Base-by-base conservation (phyloP, 2,113 vertebrate species). In the Ameiurus melas region DNA sequence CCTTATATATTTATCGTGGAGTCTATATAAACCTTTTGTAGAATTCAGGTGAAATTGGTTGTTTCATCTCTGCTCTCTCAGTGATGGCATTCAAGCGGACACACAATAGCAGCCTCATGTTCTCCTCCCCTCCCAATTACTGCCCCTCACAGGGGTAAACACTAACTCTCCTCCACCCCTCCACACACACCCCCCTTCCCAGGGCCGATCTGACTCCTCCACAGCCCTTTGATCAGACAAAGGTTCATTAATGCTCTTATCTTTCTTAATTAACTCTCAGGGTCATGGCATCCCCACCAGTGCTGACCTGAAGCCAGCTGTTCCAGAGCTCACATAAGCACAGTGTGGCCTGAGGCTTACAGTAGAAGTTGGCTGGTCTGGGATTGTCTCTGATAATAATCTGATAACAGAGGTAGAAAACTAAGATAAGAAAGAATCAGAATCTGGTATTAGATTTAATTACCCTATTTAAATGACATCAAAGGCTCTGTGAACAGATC, bases 231-330 rank as follows among this genome's bases (percentile, higher is more conserved):
- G 89, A 92, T 91, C 91, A 88, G 83, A 64, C 88, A 75, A 75
- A 77, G 82, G 86, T 87, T 90, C 89, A 91, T 91, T 91, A 92
- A 90, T 88, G 89, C 86, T 91, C 90, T 92, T 91, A 92, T 92
- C 90, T 91, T 85, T 89, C 89, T 90, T 92, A 91, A 92, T 92
- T 92, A 92, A 88, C 90, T 89, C 86, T 85, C 75, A 66, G 88
- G 90, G 91, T 91, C 88, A 89, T 70, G 39, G 75, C 85, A 57
- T 89, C 90, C 85, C 81, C 80, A 87, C 66, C 88, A 87, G 82
- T 85, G 87, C 83, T 53, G 85, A 89, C 87, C 90, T 80, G 55
- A 84, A 83, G 79, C 87, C 87, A 89, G 89, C 81, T 81, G 89
- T 84, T 90, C 87, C 75, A 90, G 87, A 62, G 80, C 80, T 66